phyloP scores from a whole-genome alignment of 2,113 vertebrate species.

The Acinonyx jubatus region DNA sequence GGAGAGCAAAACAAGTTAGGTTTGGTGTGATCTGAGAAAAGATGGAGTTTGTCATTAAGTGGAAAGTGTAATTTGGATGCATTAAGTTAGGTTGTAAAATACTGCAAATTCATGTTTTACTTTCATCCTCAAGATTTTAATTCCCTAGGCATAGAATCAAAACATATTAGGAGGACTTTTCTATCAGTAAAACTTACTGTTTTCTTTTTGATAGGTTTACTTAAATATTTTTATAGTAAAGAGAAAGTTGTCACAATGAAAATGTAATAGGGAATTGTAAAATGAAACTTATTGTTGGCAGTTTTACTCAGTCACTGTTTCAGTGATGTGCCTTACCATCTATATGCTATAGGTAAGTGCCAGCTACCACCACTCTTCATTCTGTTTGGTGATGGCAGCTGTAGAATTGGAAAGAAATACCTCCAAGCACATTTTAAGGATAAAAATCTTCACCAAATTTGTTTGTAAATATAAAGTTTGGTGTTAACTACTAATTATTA shows the following conservation, averaged over 20 bases:
- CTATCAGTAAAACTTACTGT: not conserved
- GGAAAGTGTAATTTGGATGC: not conserved
- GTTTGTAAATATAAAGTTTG: conserved; percentile 29
- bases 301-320: not conserved
- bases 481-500: not conserved
- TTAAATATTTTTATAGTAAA: conserved; percentile 36
- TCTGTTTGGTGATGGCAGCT: conserved; percentile 25
- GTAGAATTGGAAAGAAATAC: conserved; percentile 21
- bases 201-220: not conserved
- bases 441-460: conserved; percentile 19
- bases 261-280: conserved; percentile 16
- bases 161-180: not conserved
- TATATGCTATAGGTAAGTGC: not conserved
- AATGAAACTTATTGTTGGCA: not conserved
- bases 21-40: conserved; percentile 66
- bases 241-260: conserved; percentile 24
- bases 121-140: not conserved
- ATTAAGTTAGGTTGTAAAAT: not conserved
- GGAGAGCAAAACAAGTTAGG: conserved; percentile 33
- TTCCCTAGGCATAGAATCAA: not conserved
- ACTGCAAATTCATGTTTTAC: not conserved
- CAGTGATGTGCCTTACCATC: not conserved
- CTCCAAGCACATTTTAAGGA: conserved; percentile 23
- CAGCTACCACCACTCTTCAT: not conserved
- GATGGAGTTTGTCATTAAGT: conserved; percentile 61